phyloP scores from a whole-genome alignment of 2,888 invertebrate species.

The Aphodius granarius region DNA sequence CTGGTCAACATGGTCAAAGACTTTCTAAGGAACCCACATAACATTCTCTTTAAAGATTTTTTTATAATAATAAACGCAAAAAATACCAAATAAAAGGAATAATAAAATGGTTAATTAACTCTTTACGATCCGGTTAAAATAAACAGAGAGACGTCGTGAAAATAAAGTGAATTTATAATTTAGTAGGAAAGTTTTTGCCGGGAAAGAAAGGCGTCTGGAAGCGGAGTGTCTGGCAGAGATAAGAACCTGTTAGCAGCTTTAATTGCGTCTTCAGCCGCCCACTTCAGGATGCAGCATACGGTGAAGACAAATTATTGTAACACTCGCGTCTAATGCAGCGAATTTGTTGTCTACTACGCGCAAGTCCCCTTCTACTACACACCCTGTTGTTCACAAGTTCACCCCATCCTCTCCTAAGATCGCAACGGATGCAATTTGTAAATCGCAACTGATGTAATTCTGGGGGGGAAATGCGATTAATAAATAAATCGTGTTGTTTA shows the following conservation, averaged over 20 bases:
- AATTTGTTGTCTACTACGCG: neutral
- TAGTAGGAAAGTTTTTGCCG: neutral
- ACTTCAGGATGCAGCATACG: slow-evolving; percentile 6
- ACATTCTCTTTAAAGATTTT: no score
- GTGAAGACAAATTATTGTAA: slow-evolving; percentile 3
- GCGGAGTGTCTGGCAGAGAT: slow-evolving; percentile 1
- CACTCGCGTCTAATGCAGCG: neutral
- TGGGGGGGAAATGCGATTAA: no score
- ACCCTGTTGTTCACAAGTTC: neutral
- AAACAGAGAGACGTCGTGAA: neutral
- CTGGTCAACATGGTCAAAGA: no score
- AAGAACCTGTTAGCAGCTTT: slow-evolving; percentile 11
- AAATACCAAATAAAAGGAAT: no score
- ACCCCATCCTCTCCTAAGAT: no score
- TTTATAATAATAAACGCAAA: no score
- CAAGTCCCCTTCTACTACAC: neutral
- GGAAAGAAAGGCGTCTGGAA: neutral
- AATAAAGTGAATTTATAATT: neutral
- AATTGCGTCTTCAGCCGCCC: neutral
- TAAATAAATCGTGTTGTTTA: no score
- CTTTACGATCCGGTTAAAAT: neutral
- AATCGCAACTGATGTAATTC: no score
- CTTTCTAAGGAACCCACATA: no score
- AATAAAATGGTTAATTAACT: no score
- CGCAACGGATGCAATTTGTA: no score